phyloP scores from a whole-genome alignment of 2,113 vertebrate genomes.

The Neopipo cinnamomea region DNA sequence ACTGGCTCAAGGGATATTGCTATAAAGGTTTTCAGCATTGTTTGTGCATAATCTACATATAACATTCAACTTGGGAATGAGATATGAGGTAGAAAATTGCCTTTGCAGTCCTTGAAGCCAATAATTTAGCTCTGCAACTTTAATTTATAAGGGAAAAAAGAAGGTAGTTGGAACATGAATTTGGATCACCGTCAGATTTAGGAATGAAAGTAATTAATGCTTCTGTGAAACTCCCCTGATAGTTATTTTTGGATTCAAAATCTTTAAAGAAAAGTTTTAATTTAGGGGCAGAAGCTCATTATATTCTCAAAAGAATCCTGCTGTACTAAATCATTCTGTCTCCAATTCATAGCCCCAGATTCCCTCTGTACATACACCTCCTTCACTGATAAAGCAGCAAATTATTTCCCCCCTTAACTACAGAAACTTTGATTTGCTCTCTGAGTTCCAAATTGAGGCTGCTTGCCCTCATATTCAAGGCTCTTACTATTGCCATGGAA shows the following conservation, averaged over 20 bases:
- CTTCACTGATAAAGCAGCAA: neutral
- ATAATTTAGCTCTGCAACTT: slow-evolving; percentile 62
- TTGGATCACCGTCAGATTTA: slow-evolving; percentile 66
- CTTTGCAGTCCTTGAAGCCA: slow-evolving; percentile 63
- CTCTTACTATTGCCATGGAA: neutral
- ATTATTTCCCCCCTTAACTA: slow-evolving; percentile 17
- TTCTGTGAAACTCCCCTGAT: slow-evolving; percentile 61
- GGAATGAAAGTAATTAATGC: slow-evolving; percentile 71
- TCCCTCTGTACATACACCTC: neutral
- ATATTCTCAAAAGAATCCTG: slow-evolving; percentile 49
- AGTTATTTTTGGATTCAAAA: slow-evolving; percentile 66
- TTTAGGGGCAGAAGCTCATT: slow-evolving; percentile 65
- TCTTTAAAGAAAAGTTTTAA: slow-evolving; percentile 70
- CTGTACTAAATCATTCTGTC: slow-evolving; percentile 41
- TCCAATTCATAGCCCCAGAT: neutral
- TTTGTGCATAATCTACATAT: slow-evolving; percentile 57
- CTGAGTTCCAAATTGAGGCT: neutral
- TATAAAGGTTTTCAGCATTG: slow-evolving; percentile 41
- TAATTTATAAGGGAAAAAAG: slow-evolving; percentile 66
- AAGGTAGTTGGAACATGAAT: slow-evolving; percentile 56
- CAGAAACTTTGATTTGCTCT: neutral
- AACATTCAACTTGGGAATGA: slow-evolving; percentile 63
- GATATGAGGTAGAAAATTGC: slow-evolving; percentile 65
- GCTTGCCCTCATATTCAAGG: neutral
- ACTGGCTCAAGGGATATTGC: slow-evolving; percentile 26